These are phyloP conservation scores for Sminthurides bifidus DNA, from an alignment of 1,140 invertebrate species.

Conservation along the genomic window DNA sequence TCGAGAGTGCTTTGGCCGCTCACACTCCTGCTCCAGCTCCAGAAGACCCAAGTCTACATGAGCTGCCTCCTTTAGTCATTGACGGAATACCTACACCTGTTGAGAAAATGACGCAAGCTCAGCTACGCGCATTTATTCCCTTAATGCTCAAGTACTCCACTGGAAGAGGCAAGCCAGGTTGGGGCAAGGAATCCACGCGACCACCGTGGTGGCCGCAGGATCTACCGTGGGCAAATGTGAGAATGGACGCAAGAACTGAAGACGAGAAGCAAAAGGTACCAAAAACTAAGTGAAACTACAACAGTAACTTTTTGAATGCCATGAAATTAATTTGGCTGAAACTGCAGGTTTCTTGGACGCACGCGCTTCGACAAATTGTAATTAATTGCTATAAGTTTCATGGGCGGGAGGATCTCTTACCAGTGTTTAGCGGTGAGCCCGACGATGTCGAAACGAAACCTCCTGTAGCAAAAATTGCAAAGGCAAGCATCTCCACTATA, in stretches of 20 bases:
- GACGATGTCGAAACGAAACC: constrained; percentile 48
- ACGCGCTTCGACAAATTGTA: constrained; percentile 91
- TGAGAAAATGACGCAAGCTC: constrained; percentile 98
- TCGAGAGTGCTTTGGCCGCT: constrained; percentile 81
- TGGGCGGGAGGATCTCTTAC: constrained; percentile 85
- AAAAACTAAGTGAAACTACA: background rate
- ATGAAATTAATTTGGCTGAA: background rate
- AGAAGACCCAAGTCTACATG: constrained; percentile 85
- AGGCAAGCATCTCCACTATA: constrained; percentile 23
- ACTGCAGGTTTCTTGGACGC: constrained; percentile 93
- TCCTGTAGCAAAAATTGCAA: constrained; percentile 26
- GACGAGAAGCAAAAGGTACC: constrained; percentile 92
- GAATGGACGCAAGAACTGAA: constrained; percentile 90
- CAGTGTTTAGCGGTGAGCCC: constrained; percentile 84
- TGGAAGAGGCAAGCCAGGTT: constrained; percentile 87
- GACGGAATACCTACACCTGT: constrained; percentile 96
- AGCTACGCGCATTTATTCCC: constrained; percentile 89
- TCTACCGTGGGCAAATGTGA: constrained; percentile 76
- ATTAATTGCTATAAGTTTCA: constrained; percentile 98
- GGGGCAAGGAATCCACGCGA: constrained; percentile 87
- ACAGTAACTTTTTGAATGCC: constrained; percentile 6
- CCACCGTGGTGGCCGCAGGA: constrained; percentile 94
- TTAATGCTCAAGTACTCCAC: constrained; percentile 97
- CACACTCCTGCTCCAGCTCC: constrained; percentile 83
- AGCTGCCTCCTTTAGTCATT: constrained; percentile 87